A percentile compares a stretch with the other conserved stretches of the same genome.
Conservation (phyloP, 2,797 vertebrate species). For the Periophthalmus magnuspinnatus region DNA sequence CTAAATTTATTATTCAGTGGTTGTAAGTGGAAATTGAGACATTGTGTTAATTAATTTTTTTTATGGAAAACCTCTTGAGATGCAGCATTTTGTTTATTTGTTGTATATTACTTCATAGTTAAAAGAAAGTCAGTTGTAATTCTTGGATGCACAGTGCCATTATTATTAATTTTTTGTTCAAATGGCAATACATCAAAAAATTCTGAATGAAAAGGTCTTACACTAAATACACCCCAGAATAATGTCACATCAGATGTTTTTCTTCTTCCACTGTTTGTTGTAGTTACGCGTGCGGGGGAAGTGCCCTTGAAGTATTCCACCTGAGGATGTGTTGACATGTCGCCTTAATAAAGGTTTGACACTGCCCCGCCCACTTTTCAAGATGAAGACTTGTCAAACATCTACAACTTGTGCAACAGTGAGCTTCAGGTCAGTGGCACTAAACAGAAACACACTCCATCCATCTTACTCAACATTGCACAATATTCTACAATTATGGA, state of each 20-base stretch:
- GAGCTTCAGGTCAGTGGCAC: neutral
- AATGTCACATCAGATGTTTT: neutral
- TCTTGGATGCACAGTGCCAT: neutral
- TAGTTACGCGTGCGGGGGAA: slow-evolving; percentile 15
- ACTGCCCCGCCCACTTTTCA: slow-evolving; percentile 6
- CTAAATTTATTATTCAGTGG: no score
- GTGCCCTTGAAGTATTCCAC: slow-evolving; percentile 25
- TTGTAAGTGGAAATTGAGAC: no score
- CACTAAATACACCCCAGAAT: neutral
- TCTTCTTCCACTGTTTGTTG: slow-evolving; percentile 25
- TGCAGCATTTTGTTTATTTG: neutral
- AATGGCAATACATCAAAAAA: no score
- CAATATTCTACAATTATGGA: neutral
- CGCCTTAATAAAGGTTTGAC: slow-evolving; percentile 17
- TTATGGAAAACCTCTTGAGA: neutral
- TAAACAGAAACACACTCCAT: slow-evolving; percentile 10
- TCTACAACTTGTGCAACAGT: neutral
- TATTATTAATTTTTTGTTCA: neutral
- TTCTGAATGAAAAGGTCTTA: neutral
- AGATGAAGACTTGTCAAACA: slow-evolving; percentile 15
- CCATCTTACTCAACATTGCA: neutral
- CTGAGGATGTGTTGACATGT: slow-evolving; percentile 29
- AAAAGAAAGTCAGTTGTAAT: neutral
- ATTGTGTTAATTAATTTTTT: no score
- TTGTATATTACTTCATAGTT: neutral